phyloP scores from a whole-genome alignment of 2,113 vertebrate genomes.

The Rostratula benghalensis region DNA sequence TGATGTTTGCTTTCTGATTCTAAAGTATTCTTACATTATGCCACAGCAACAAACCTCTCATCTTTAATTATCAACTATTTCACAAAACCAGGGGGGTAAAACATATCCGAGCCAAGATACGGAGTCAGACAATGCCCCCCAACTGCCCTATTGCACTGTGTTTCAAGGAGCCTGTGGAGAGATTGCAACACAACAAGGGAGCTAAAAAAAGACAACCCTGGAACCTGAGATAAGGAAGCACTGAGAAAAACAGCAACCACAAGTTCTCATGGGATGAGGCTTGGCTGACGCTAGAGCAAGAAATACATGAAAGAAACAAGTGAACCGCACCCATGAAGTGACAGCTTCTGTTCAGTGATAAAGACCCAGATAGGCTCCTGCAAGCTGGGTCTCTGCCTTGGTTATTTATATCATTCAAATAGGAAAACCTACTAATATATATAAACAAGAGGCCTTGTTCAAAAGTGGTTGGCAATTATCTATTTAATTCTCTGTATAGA shows the following conservation, averaged over 20 bases:
- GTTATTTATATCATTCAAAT: conserved; percentile 32
- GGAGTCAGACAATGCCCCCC: not conserved
- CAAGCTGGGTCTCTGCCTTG: not conserved
- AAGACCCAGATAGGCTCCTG: conserved; percentile 39
- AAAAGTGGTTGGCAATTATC: not conserved
- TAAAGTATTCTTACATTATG: not conserved
- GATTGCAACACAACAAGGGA: conserved; percentile 17
- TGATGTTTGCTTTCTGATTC: conserved; percentile 1
- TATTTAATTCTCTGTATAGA: not conserved
- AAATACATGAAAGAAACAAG: conserved; percentile 61
- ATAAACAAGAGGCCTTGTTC: not conserved
- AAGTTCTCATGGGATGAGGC: conserved; percentile 52
- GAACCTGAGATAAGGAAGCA: conserved; percentile 63
- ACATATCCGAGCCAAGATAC: not conserved
- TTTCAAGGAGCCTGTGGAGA: conserved; percentile 10
- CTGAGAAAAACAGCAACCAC: conserved; percentile 54
- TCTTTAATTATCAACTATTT: conserved; percentile 40
- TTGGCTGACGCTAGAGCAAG: conserved; percentile 53
- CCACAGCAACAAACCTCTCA: not conserved
- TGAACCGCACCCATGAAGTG: conserved; percentile 36
- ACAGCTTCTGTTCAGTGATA: conserved; percentile 46
- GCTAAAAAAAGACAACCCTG: conserved; percentile 59
- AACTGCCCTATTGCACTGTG: not conserved
- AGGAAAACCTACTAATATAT: conserved; percentile 11
- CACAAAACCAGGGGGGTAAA: not conserved